These are phyloP conservation scores for Gila orcuttii DNA, from an alignment of 2,113 vertebrate species.

Conservation along the genomic window DNA sequence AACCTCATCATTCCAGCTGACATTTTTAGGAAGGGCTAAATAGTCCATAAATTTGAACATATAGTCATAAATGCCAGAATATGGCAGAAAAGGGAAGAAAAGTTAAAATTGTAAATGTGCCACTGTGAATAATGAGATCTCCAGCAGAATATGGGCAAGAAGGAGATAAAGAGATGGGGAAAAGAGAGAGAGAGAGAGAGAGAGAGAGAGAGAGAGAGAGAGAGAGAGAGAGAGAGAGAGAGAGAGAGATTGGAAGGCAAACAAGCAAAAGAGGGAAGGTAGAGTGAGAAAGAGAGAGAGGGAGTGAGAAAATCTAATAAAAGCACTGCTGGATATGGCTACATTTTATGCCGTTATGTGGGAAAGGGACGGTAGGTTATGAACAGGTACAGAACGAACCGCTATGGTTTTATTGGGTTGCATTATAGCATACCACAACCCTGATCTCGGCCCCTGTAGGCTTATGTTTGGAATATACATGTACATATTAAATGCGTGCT, in stretches of 20 bases:
- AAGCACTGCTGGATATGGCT: slow-evolving; percentile 33
- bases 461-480: not conserved
- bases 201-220: slow-evolving; percentile 1
- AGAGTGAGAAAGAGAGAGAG: slow-evolving; percentile 32
- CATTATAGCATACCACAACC: not conserved
- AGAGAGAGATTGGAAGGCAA: slow-evolving; percentile 5
- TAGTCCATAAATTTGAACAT: slow-evolving; percentile 74
- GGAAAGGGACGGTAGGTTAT: not conserved
- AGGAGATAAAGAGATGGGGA: not conserved
- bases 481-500: not conserved
- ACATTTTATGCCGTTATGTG: not conserved
- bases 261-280: slow-evolving; percentile 27
- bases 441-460: slow-evolving; percentile 4
- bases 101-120: slow-evolving; percentile 64
- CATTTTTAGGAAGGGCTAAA: slow-evolving; percentile 71
- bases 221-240: too few relatives aligned
- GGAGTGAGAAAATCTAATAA: slow-evolving; percentile 18
- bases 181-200: slow-evolving; percentile 33
- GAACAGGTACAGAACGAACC: not conserved
- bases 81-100: slow-evolving; percentile 60
- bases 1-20: slow-evolving; percentile 66
- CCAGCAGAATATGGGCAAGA: slow-evolving; percentile 38
- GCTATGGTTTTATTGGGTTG: slow-evolving; percentile 17
- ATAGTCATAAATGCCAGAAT: slow-evolving; percentile 69
- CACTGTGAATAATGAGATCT: slow-evolving; percentile 65